Percentiles rank a stretch among this genome's conserved stretches.
phyloP scores from a whole-genome alignment of 2,888 invertebrate species.

The Sesia apiformis region DNA sequence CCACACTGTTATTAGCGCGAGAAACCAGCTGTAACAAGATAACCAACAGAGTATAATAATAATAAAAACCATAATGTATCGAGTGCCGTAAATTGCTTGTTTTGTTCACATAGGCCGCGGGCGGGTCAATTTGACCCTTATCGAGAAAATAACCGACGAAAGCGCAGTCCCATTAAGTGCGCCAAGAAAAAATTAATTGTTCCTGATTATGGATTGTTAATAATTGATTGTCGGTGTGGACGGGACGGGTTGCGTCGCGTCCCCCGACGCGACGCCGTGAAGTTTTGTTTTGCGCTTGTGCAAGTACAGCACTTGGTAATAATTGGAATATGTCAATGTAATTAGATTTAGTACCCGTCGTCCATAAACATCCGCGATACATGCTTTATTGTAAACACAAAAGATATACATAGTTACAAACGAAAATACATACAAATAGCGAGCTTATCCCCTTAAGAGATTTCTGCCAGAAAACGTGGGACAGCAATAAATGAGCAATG shows the following conservation, averaged over 20 bases:
- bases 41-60: slow-evolving; percentile 41
- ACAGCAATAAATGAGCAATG: no score
- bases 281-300: no score
- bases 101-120: slow-evolving; percentile 57
- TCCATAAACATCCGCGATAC: no score
- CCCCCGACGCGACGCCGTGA: not conserved
- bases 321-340: no score
- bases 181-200: slow-evolving; percentile 60
- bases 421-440: no score
- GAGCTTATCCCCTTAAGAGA: no score
- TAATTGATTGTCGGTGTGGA: slow-evolving; percentile 51
- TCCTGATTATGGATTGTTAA: slow-evolving; percentile 61
- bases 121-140: slow-evolving; percentile 64
- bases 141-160: slow-evolving; percentile 65
- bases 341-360: no score
- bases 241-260: slow-evolving; percentile 35
- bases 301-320: no score
- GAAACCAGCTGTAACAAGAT: slow-evolving; percentile 38
- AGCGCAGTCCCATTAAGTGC: slow-evolving; percentile 53
- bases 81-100: slow-evolving; percentile 56
- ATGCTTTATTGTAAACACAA: no score
- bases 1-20: slow-evolving; percentile 24
- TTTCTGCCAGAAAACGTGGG: no score
- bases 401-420: no score
- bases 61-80: slow-evolving; percentile 53